Evolutionary conservation across 2,888 invertebrate species (phyloP).

Genomic region (Tiliacea aurago): DNA sequence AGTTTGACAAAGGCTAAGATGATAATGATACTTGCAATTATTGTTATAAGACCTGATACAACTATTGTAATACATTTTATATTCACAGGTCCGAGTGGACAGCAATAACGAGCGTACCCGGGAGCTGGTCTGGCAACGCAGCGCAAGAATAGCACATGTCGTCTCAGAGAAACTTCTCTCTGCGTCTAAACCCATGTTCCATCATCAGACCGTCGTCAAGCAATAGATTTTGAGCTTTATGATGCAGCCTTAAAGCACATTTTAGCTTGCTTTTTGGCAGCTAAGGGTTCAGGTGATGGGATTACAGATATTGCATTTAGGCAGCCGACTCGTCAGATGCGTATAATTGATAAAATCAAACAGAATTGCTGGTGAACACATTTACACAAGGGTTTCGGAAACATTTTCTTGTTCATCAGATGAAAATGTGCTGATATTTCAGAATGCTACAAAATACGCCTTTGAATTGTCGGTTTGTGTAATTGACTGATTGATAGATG

Average conservation of each 20-base stretch:
- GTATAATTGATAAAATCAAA: constrained; percentile 23
- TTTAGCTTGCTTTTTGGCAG: constrained; percentile 36
- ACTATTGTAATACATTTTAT: constrained; percentile 1
- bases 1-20: background rate
- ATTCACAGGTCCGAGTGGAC: constrained; percentile 94
- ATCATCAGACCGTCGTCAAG: constrained; percentile 74
- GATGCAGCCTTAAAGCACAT: constrained; percentile 17
- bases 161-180: constrained; percentile 94
- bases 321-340: constrained; percentile 64
- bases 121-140: constrained; percentile 95
- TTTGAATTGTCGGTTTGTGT: constrained; percentile 66
- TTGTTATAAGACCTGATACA: background rate
- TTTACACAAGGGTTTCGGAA: background rate
- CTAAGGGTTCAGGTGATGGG: constrained; percentile 60
- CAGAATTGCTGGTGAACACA: background rate
- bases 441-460: constrained; percentile 38
- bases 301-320: constrained; percentile 55
- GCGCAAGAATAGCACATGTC: constrained; percentile 95
- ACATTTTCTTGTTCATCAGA: background rate
- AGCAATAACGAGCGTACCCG: constrained; percentile 96
- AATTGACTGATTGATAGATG: constrained; percentile 61
- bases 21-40: background rate
- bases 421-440: constrained; percentile 18
- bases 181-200: constrained; percentile 88
- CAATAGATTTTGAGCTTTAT: constrained; percentile 63